Evolutionary conservation across 2,888 invertebrate species (phyloP), one percentile per base, ranked within the genome.

Genomic region (Xestoiulus laeticollis): DNA sequence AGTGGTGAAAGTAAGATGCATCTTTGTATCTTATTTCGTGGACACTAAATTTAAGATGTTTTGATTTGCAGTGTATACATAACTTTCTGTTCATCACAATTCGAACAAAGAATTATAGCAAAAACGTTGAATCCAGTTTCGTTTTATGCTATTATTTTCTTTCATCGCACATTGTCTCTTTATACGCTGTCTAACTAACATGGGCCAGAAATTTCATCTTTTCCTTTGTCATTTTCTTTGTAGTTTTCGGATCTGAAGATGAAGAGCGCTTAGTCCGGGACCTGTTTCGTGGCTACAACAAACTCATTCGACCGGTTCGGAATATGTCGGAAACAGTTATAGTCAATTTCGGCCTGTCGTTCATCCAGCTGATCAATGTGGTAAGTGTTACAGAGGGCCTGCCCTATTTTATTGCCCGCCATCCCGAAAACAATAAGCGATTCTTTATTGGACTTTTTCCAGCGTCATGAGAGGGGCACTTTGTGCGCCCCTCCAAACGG

Each of bases 311-410:
- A 91, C 99, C 99, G 89, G 99, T 99, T 90, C 96, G 97, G 93
- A 97, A 98, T 93, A 98, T 98, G 96, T 98, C 97, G 91, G 97
- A 98, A 93, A 98, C 97, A 93, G 97, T 99, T 90, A 96, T 97
- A 93, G 98, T 99, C 91, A 95, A 96, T 91, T 98, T 99, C 93
- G 98, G 98, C 90, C 95, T 99, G 90, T 98, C 98, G 89, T 97
- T 99, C 93, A 98, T 99, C 91, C 99, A 99, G 88, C 90, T 90
- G 88, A 89, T 90, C 89, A 90, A 90, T 89, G 90, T 89, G 89
- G 90, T 89, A 90, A 90, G 89, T 87, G 68, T 26, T 5, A 19
- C 12, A n/a, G 53, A 53, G n/a, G n/a, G 14, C 53, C 53, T 53
- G n/a, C 53, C 53, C 53, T 53, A 26, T 68, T 68, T 68, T 68